Evolutionary conservation across 2,797 vertebrate genomes (phyloP), one percentile per base, ranked within the genome.

Genomic region (Halcyon chelicuti): DNA sequence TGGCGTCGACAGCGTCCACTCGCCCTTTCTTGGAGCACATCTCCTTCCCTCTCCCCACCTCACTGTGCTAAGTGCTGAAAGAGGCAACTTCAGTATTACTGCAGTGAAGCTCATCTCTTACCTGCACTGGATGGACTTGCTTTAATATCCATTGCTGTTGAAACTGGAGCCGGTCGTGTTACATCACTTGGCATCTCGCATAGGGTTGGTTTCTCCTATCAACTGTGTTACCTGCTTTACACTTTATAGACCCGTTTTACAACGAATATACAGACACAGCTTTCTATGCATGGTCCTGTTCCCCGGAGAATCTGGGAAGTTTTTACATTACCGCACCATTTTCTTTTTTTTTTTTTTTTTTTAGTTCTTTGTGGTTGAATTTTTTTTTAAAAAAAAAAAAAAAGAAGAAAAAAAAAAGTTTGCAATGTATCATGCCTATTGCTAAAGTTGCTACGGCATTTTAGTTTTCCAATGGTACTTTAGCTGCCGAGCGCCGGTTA

Each of bases 401-500:
- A 33, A 49, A 7, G 7, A 42, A 42, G n/a, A n/a, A 72, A 87
- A 52, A 79, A 80, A 40, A 85, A 65, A 3, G 73, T 97, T 97
- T 96, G 96, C 93, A 63, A 96, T 96, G 96, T 97, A 95, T 97
- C 97, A 96, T 97, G 97, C 97, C 96, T 97, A 35, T 97, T 93
- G 97, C 98, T 83, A 96, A 97, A 97, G 97, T 96, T 90, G 96
- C 96, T 95, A 76, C 72, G 95, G 96, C 96, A 94, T 97, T 97
- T 95, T 97, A 88, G 92, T 97, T 97, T 80, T 97, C 63, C 93
- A 96, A 97, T 98, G 98, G 98, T 98, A 98, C 98, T 98, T 68
- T 98, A 97, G 97, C 94, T 97, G 96, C 97, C 62, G 96, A 98
- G 97, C 97, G 96, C 97, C 94, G 93, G 97, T 97, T 97, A 97